Conservation (phyloP, 2,888 invertebrate species). For the Cosmorhoe ocellata region DNA sequence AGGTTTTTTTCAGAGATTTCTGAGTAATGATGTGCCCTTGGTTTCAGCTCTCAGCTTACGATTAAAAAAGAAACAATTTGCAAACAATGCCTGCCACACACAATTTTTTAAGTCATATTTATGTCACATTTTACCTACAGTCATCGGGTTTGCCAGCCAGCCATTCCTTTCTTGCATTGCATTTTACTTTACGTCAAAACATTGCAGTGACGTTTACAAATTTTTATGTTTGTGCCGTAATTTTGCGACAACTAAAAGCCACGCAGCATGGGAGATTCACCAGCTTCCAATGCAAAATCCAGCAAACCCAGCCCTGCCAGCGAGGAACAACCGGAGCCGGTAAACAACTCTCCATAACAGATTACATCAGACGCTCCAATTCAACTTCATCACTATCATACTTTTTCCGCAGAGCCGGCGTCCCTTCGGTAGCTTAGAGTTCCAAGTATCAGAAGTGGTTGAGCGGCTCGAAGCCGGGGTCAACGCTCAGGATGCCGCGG, state of each 20-base stretch:
- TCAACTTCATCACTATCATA: conserved; percentile 18
- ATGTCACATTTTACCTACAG: no score
- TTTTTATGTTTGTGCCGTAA: conserved; percentile 68
- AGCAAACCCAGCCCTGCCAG: conserved; percentile 55
- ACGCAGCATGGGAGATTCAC: conserved; percentile 78
- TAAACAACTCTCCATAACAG: conserved; percentile 40
- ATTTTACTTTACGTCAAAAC: conserved; percentile 39
- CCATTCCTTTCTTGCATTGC: no score
- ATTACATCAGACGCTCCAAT: conserved; percentile 17
- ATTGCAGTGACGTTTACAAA: conserved; percentile 79
- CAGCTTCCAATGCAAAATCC: conserved; percentile 63
- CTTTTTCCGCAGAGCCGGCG: conserved; percentile 81
- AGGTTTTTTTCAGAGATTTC: no score
- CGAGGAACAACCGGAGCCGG: conserved; percentile 56
- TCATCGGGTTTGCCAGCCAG: no score
- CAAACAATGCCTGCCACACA: no score
- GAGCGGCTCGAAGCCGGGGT: conserved; percentile 86
- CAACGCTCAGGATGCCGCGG: conserved; percentile 65
- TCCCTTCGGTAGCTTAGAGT: conserved; percentile 85
- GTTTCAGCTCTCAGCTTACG: no score
- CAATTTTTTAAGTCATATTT: no score
- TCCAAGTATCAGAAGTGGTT: conserved; percentile 88
- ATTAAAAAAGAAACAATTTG: no score
- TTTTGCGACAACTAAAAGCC: conserved; percentile 55
- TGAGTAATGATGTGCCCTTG: no score